Evolutionary conservation across 2,888 invertebrate species (phyloP), one percentile per base, ranked within the genome.

Genomic region (Muschampia plurimacula): DNA sequence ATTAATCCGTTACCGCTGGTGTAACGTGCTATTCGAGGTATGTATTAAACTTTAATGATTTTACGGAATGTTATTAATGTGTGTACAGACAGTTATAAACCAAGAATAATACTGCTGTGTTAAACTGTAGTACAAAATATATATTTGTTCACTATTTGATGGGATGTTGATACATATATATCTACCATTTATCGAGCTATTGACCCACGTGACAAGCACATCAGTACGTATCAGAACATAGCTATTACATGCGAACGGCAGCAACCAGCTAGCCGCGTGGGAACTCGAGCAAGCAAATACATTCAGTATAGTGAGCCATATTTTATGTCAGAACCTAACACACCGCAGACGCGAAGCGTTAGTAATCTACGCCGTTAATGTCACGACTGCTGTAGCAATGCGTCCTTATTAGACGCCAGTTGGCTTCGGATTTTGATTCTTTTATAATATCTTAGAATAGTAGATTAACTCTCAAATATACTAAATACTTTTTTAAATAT

Each of bases 271-370:
- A 80, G 80, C 80, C 79, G 83, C 92, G 93, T 93, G 93, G 91
- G 93, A 93, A 88, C 84, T 86, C 82, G 83, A 82, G 82, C 83
- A 81, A 79, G 81, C 79, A 81, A 76, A 73, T 81, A 79, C 80
- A 80, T 83, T 83, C 79, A 81, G 83, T 80, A 81, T 80, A 82
- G 82, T 82, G 79, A 80, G 79, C 85, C 80, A 89, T 91, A 90
- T 89, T 90, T 93, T 85, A 91, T 82, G 86, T 85, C 86, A 86
- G 84, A 85, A 88, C 89, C 88, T 83, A 84, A 88, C 84, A 84
- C 86, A 88, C 84, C 85, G 84, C 80, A 84, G 85, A 86, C 85
- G 83, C 83, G 73, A 73, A 80, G 82, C 82, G 82, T 82, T 85
- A 84, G 83, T 82, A 85, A 86, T 87, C 84, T 83, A 79, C 82